Evolutionary conservation across 2,888 invertebrate species (phyloP).

Genomic region (Agrochola lota): DNA sequence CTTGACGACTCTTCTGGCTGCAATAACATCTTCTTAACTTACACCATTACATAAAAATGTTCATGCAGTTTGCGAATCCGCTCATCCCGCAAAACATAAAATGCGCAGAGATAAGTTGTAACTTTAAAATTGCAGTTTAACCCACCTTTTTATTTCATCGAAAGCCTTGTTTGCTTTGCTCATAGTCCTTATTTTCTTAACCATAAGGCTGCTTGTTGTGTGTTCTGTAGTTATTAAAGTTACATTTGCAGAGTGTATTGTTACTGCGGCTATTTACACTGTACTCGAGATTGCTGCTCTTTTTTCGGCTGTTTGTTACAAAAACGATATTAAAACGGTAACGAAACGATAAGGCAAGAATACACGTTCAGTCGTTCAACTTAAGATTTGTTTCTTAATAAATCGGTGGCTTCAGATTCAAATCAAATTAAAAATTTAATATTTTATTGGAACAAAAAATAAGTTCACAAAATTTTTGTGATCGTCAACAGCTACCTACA

Average conservation of each 20-base stretch:
- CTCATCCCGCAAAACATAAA: slow-evolving; percentile 35
- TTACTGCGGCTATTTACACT: slow-evolving; percentile 71
- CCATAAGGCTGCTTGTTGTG: slow-evolving; percentile 40
- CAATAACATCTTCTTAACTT: neutral
- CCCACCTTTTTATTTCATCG: slow-evolving; percentile 46
- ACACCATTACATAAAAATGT: neutral
- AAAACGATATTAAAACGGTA: slow-evolving; percentile 52
- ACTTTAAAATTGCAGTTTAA: slow-evolving; percentile 58
- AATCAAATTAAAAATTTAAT: neutral
- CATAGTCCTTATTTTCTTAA: slow-evolving; percentile 29
- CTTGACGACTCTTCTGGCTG: neutral
- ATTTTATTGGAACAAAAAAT: neutral
- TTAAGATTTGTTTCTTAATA: neutral
- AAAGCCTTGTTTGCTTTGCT: slow-evolving; percentile 20
- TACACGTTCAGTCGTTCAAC: neutral
- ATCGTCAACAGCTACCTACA: neutral
- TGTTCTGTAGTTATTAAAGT: slow-evolving; percentile 56
- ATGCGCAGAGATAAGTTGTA: slow-evolving; percentile 48
- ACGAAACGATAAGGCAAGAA: slow-evolving; percentile 3
- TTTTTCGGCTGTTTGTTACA: slow-evolving; percentile 51
- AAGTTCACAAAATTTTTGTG: no score
- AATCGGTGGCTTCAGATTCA: no score
- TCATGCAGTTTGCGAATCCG: slow-evolving; percentile 19
- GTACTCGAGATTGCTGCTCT: slow-evolving; percentile 65
- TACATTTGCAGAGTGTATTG: slow-evolving; percentile 69